phyloP scores from a whole-genome alignment of 2,113 vertebrate genomes.

The Tringa solitaria region DNA sequence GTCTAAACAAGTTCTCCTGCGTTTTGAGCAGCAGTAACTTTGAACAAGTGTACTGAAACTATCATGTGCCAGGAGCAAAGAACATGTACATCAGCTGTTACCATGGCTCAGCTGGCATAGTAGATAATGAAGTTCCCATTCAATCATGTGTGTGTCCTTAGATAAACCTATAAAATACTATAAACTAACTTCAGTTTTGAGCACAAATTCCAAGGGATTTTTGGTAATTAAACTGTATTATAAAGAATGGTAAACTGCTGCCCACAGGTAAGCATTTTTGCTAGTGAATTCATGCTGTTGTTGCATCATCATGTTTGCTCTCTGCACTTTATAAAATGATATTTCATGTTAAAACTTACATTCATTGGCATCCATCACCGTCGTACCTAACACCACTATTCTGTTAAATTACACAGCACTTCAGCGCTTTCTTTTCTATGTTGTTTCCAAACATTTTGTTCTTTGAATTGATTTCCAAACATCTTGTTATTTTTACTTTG shows the following conservation, averaged over 20 bases:
- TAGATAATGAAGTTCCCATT: neutral
- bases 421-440: neutral
- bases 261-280: neutral
- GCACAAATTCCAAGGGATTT: neutral
- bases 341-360: neutral
- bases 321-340: neutral
- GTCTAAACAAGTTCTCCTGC: neutral
- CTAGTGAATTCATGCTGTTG: neutral
- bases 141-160: neutral
- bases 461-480: neutral
- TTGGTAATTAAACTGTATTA: neutral
- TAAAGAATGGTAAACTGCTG: neutral
- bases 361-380: neutral
- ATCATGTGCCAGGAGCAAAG: neutral
- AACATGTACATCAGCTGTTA: neutral
- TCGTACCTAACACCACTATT: neutral
- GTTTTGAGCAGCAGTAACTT: neutral
- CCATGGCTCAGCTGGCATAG: neutral
- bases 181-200: neutral
- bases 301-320: neutral
- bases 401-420: neutral
- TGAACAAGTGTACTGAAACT: neutral
- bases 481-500: neutral
- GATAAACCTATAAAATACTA: neutral
- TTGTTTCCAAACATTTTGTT: neutral